Evolutionary conservation across 2,113 vertebrate genomes (phyloP).

Genomic region (Danio rerio): GRCz12tu NC_133195.1:35284501-35285000

Average conservation of each 20-base stretch:
- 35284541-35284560: not conserved
- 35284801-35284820: constrained; percentile 18
- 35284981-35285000: constrained; percentile 53
- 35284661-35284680: not conserved
- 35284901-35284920: constrained; percentile 46
- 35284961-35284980: constrained; percentile 47
- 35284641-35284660: too few relatives aligned
- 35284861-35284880: constrained; percentile 37
- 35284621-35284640: not conserved
- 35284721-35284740: constrained; percentile 11
- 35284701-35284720: not conserved
- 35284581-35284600: too few relatives aligned
- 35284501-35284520: too few relatives aligned
- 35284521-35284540: not conserved
- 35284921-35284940: constrained; percentile 46
- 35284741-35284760: constrained; percentile 2
- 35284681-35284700: constrained; percentile 3
- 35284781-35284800: constrained; percentile 28
- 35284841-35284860: constrained; percentile 37
- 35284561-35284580: not conserved
- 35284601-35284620: not conserved
- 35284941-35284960: constrained; percentile 51
- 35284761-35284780: constrained; percentile 29
- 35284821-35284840: not conserved
- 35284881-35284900: not conserved